These are phyloP conservation scores for Trichomycterus rosablanca DNA, from an alignment of 2,113 vertebrate genomes.

Conservation along the genomic window DNA sequence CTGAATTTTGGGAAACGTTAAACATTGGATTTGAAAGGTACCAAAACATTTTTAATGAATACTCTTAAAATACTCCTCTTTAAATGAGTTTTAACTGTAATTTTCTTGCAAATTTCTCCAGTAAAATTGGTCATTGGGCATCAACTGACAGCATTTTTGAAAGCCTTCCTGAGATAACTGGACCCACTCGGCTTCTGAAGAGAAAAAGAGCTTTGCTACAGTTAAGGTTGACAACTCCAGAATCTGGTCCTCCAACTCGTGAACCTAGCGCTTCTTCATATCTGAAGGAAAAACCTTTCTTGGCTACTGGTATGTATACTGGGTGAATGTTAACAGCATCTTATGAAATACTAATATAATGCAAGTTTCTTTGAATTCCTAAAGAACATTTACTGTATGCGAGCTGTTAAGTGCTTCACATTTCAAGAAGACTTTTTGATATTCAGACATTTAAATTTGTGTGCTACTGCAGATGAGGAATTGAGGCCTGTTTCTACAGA, in stretches of 20 bases:
- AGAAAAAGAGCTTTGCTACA: slow-evolving; percentile 63
- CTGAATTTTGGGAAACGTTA: slow-evolving; percentile 58
- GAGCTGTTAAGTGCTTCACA: too few relatives aligned
- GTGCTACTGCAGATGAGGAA: slow-evolving; percentile 60
- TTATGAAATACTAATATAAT: too few relatives aligned
- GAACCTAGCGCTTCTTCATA: slow-evolving; percentile 46
- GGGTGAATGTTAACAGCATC: too few relatives aligned
- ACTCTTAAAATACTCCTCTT: background rate
- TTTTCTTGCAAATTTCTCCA: too few relatives aligned
- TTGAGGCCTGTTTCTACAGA: slow-evolving; percentile 58
- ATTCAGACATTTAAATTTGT: background rate
- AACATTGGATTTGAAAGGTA: slow-evolving; percentile 48
- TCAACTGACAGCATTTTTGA: slow-evolving; percentile 65
- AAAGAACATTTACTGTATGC: too few relatives aligned
- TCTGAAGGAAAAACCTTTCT: slow-evolving; percentile 49
- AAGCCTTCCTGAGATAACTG: slow-evolving; percentile 41
- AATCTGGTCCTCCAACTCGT: slow-evolving; percentile 35
- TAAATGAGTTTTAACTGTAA: too few relatives aligned
- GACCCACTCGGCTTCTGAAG: slow-evolving; percentile 51
- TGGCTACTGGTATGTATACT: background rate
- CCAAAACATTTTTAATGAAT: background rate
- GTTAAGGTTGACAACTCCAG: slow-evolving; percentile 42
- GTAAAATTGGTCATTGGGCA: slow-evolving; percentile 43
- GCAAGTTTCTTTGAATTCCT: too few relatives aligned
- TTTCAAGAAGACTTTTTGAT: too few relatives aligned